These are phyloP conservation scores for Ciconia maguari DNA, from an alignment of 2,113 vertebrate species.

Conservation along the genomic window DNA sequence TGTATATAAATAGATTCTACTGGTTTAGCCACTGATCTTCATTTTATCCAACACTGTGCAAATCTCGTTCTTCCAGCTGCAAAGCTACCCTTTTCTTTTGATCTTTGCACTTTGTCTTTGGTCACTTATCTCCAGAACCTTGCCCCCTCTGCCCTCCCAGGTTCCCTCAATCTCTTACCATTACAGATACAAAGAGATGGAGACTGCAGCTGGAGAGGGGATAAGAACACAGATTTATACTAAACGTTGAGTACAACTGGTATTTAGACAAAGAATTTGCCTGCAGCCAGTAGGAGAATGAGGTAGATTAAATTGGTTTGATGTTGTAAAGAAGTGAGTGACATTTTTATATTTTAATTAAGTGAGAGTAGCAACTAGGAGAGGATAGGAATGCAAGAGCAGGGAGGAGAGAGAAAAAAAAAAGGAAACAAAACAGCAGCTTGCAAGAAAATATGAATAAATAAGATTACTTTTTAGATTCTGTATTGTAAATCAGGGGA, in stretches of 20 bases:
- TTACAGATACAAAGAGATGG: neutral
- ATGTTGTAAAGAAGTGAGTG: neutral
- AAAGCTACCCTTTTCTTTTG: neutral
- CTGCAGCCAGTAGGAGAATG: neutral
- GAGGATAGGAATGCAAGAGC: neutral
- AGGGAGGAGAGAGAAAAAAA: neutral
- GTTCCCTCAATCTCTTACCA: neutral
- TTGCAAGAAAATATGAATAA: neutral
- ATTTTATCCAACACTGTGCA: neutral
- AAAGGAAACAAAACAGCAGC: neutral
- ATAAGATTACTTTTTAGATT: neutral
- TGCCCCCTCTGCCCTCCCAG: neutral
- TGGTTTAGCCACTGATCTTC: neutral
- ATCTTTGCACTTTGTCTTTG: neutral
- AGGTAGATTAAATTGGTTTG: slow-evolving; percentile 4
- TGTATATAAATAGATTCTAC: neutral
- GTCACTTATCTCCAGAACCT: neutral
- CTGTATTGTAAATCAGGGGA: neutral
- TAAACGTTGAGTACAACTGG: neutral
- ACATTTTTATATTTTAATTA: slow-evolving; percentile 54
- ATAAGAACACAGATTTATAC: neutral
- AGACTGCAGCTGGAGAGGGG: neutral
- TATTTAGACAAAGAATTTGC: slow-evolving; percentile 35
- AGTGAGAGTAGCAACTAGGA: neutral
- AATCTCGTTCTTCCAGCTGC: neutral